Evolutionary conservation across 2,797 vertebrate species (phyloP), one percentile per base, ranked within the genome.

Genomic region (Schizopygopsis malacanthus): DNA sequence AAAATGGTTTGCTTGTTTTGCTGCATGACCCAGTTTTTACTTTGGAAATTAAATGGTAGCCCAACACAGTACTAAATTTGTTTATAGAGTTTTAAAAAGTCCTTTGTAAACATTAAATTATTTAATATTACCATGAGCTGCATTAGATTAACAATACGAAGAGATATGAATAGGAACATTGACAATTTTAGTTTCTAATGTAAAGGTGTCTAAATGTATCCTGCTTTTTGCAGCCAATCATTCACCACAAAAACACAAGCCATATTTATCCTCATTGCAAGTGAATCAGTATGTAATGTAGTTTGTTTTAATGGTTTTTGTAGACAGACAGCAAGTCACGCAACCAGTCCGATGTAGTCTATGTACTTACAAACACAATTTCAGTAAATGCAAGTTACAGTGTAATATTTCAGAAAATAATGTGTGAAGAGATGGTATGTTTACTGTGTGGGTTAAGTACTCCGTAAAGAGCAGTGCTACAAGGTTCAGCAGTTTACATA

Each of bases 401-500:
- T 75, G 47, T 76, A 20, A 50, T 59, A 22, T 54, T 69, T 80
- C 59, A 79, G 56, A 76, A 70, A 41, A 13, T 81, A 39, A 25
- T 7, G 33, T 82, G 72, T 28, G 79, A 28, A 70, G 39, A 63
- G 18, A 18, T 63, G n/a, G 54, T 43, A 1, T 43, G 8, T 73
- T 28, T 61, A 39, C 47, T 61, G 71, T 73, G 81, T 56, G 81
- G 59, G 20, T 54, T 79, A 79, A 84, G 45, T 47, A 11, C 10
- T 28, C 5, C 59, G 25, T 52, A n/a, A 73, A 72, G 67, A 78
- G 20, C 59, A 15, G 41, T 56, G 47, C 50, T 61, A 52, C 81
- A 76, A 75, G 54, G 45, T 54, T 86, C 39, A 47, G 45, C 12
- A 47, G 12, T 47, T 47, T 47, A 11, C 12, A 13, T 13, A 13